Evolutionary conservation across 2,113 vertebrate genomes (phyloP), one percentile per base, ranked within the genome.

Genomic region (Mobula hypostoma): DNA sequence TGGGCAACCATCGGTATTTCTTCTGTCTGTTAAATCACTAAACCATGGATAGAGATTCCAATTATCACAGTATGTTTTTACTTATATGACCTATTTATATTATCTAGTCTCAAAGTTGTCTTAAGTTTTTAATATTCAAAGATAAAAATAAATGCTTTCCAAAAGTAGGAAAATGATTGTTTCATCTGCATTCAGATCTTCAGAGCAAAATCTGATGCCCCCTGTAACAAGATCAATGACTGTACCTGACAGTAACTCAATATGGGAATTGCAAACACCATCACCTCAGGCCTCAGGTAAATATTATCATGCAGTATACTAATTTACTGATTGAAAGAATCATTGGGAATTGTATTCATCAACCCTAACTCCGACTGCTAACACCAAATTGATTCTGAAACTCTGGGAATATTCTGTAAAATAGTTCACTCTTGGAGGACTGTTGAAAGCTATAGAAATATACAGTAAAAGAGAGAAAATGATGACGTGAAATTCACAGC

Each of bases 211-310:
- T 95, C 97, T 97, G 96, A 97, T 98, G 96, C 98, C 99, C 70
- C 97, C 99, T 87, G 98, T 99, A 94, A 98, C 98, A 70, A 98
- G 98, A 58, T 97, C 98, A 95, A 96, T 99, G 95, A 97, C 98
- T 61, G 98, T 99, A 95, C 97, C 98, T 95, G 99, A 99, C 95
- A 97, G 98, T 94, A 97, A 97, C 95, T 99, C 99, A 94, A 98
- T 99, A 95, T 99, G 99, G 99, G 99, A 99, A 95, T 98, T 99
- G 95, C 98, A 99, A 95, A 97, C 98, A 94, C 61, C 97, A 15
- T 96, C 98, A 85, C 97, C 98, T 95, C 98, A 99, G 94, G 97
- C 98, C 74, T 96, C 98, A 95, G 98, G 98, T 97, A 97, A 95
- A 95, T 94, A 2, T 70, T 36, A 94, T 3, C 12, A 9, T 15